phyloP scores from a whole-genome alignment of 2,113 vertebrate species.

The Gallinago paraguaiae region DNA sequence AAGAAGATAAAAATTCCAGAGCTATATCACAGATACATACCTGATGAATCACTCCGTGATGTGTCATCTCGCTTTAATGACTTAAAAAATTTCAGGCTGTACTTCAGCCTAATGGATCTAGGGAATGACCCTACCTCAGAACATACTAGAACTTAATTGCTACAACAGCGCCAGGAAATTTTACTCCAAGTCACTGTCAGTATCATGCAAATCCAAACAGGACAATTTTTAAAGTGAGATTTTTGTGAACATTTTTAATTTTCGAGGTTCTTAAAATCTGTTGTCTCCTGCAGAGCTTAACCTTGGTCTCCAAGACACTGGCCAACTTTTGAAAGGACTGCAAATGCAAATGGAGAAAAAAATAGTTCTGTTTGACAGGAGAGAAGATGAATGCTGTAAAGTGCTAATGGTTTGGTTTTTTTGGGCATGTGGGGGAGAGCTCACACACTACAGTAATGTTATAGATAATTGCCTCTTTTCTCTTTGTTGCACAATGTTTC shows the following conservation, averaged over 20 bases:
- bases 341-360: background rate
- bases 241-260: background rate
- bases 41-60: background rate
- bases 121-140: background rate
- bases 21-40: background rate
- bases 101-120: background rate
- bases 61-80: background rate
- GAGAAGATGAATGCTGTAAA: background rate
- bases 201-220: background rate
- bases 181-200: background rate
- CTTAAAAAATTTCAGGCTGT: background rate
- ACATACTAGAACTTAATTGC: background rate
- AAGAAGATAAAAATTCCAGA: background rate
- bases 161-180: background rate
- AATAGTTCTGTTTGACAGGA: background rate
- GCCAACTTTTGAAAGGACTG: background rate
- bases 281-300: background rate
- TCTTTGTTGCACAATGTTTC: background rate
- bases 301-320: background rate
- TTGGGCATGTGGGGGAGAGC: background rate
- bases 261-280: background rate
- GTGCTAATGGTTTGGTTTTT: background rate
- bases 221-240: background rate
- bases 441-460: background rate
- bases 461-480: background rate